Conservation (phyloP, 1,140 invertebrate genomes). For the Atta cephalotes region DNA sequence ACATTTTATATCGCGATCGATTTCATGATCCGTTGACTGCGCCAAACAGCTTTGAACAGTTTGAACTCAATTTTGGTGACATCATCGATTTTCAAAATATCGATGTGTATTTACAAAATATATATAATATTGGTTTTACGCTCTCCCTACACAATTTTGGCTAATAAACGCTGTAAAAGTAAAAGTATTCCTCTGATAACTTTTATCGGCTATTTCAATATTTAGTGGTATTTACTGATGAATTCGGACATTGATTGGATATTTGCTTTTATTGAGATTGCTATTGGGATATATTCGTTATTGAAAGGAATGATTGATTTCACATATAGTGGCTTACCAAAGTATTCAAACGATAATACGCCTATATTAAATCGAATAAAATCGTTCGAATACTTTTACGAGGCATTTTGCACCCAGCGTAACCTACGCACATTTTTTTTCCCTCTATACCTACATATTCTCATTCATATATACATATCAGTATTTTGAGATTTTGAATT, state of each 20-base stretch:
- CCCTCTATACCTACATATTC: neutral
- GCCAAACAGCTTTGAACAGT: conserved; percentile 22
- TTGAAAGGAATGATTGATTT: conserved; percentile 62
- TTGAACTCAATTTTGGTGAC: conserved; percentile 53
- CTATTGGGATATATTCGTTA: conserved; percentile 43
- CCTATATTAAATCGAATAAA: conserved; percentile 47
- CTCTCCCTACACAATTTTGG: conserved; percentile 2
- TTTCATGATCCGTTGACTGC: conserved; percentile 40
- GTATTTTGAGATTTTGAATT: conserved; percentile 55
- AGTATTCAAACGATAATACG: conserved; percentile 42
- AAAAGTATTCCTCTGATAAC: conserved; percentile 52
- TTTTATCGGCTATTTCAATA: conserved; percentile 55
- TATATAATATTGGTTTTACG: conserved; percentile 33
- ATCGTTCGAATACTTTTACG: conserved; percentile 29
- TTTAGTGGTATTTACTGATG: conserved; percentile 42
- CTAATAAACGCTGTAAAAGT: conserved; percentile 53
- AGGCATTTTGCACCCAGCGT: conserved; percentile 25
- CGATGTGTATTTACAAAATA: conserved; percentile 17
- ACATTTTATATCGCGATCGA: conserved; percentile 71
- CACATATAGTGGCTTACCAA: conserved; percentile 48
- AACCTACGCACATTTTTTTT: conserved; percentile 14
- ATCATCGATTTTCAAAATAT: conserved; percentile 31
- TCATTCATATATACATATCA: neutral
- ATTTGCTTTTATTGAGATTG: conserved; percentile 61
- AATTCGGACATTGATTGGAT: conserved; percentile 54